Base-by-base conservation (phyloP, 2,113 vertebrate species). In the Pavo muticus region DNA sequence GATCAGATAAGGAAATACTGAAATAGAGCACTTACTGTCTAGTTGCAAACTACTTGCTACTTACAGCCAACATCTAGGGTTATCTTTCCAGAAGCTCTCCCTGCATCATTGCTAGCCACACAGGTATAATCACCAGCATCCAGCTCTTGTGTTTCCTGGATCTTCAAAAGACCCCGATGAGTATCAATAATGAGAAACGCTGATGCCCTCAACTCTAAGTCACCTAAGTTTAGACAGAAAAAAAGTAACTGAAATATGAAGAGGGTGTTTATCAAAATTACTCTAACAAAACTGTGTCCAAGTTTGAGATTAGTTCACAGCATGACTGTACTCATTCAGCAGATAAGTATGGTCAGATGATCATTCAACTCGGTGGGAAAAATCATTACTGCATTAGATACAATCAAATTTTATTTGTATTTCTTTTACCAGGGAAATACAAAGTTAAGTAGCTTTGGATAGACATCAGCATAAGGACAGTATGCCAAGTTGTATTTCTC, bases 121-220 rank as follows among this genome's bases (percentile, higher is more conserved):
- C 99, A 99, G 1, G 95, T 98, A 93, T 99, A 99, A 74, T 99
- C 98, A 44, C 99, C 99, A 73, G 99, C 98, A 95, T 99, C 98
- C 19, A 97, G 82, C 29, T 98, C 98, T 94, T 98, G 98, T 7
- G 98, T 98, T 92, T 98, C 98, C 90, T 97, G 98, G 90, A 99
- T 99, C 93, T 97, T 99, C 94, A 99, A 65, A 40, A 97, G 97
- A 35, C 99, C 99, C 60, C 80, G 91, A 27, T 96, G 73, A 25
- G 88, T 27, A 88, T 99, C 98, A 91, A 98, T 97, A 29, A 94
- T 93, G 37, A 99, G 92, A 88, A 98, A 98, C 32, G 97, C 37
- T 6, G 99, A 99, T 24, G 98, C 92, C 50, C 96, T 98, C 90
- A 99, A 92, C 93, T 98, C 98, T 59, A 98, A 95, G 84, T 99